These are phyloP conservation scores for Tenualosa thibaudeaui DNA, from an alignment of 2,797 vertebrate genomes.

Conservation along the genomic window DNA sequence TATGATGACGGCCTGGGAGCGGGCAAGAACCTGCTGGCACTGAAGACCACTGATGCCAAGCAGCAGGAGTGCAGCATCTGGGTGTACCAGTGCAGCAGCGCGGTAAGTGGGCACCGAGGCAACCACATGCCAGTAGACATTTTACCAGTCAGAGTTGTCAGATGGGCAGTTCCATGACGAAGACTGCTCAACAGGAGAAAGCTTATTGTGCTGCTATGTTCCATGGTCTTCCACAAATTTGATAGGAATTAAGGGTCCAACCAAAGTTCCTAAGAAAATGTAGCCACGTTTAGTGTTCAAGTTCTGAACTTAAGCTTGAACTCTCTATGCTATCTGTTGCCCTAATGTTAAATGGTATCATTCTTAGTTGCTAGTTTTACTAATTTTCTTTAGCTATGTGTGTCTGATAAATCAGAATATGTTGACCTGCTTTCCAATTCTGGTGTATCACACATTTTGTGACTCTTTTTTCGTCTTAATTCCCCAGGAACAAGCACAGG, in stretches of 20 bases:
- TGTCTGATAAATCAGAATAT: neutral
- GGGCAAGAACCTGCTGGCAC: conserved; percentile 89
- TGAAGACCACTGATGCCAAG: conserved; percentile 87
- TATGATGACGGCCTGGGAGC: conserved; percentile 94
- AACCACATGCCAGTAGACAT: neutral
- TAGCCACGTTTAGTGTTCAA: neutral
- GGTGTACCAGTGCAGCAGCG: conserved; percentile 93
- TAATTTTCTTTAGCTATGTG: neutral
- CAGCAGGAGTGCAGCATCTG: conserved; percentile 90
- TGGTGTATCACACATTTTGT: neutral
- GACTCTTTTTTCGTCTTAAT: conserved; percentile 31
- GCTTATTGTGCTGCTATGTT: neutral
- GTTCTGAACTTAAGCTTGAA: neutral
- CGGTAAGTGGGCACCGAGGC: conserved; percentile 75
- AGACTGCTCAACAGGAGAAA: neutral
- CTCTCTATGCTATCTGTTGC: neutral
- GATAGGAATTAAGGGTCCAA: neutral
- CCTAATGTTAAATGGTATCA: neutral
- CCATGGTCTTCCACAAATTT: neutral
- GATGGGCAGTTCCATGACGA: neutral
- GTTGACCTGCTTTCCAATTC: neutral
- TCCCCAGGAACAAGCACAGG: conserved; percentile 91
- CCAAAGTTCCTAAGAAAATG: neutral
- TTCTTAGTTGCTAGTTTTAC: neutral
- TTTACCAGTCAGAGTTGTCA: neutral